A percentile compares a stretch with the other conserved stretches of the same genome.
These are phyloP conservation scores for Dicaeum eximium DNA, from an alignment of 2,113 vertebrate genomes.

Conservation along the genomic window DNA sequence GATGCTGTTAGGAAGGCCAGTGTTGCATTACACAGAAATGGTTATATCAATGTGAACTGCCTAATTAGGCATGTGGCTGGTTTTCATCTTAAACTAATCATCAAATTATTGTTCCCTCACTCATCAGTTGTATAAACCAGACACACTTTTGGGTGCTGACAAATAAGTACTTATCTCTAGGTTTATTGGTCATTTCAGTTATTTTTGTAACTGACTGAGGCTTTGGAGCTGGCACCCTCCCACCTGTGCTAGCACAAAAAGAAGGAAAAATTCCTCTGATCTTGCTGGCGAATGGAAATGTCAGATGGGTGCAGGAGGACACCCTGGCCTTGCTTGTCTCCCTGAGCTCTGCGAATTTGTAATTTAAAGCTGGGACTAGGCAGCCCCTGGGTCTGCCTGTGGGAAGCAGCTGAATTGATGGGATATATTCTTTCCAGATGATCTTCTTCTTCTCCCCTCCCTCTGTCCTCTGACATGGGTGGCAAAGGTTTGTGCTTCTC, in stretches of 20 bases:
- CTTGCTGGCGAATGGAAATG: neutral
- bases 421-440: neutral
- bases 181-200: neutral
- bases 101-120: neutral
- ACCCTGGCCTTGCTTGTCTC: neutral
- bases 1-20: neutral
- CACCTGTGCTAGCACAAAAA: neutral
- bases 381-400: neutral
- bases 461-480: neutral
- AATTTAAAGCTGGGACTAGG: neutral
- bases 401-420: neutral
- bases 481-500: neutral
- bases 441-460: neutral
- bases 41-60: neutral
- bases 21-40: rapidly evolving
- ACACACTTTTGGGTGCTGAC: neutral
- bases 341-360: neutral
- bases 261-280: neutral
- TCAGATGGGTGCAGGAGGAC: neutral
- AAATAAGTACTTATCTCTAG: neutral
- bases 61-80: neutral
- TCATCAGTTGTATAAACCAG: neutral
- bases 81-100: neutral
- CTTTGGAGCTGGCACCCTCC: neutral
- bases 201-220: neutral